These are phyloP conservation scores for Lepus townsendii DNA, from an alignment of 2,797 vertebrate species.

Conservation along the genomic window DNA sequence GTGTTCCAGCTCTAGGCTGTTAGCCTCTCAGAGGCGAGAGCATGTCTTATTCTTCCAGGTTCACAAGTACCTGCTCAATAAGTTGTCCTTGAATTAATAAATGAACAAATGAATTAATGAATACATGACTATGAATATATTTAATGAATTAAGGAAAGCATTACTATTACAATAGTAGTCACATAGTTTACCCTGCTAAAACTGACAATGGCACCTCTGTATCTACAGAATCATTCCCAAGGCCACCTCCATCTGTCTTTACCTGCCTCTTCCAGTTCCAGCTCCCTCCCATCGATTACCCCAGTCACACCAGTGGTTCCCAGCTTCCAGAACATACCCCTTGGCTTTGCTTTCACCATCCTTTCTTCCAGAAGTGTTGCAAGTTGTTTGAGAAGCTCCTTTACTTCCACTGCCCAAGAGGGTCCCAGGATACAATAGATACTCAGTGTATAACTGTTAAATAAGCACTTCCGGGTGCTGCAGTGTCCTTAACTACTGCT, in stretches of 20 bases:
- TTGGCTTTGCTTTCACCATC: background rate
- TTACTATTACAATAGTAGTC: too few relatives aligned
- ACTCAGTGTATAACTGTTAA: background rate
- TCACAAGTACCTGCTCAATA: background rate
- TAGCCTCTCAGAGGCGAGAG: background rate
- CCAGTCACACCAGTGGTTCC: background rate
- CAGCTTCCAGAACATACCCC: background rate
- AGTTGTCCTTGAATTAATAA: slow-evolving; percentile 7
- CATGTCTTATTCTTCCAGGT: background rate
- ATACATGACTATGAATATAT: background rate
- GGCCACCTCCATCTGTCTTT: too few relatives aligned
- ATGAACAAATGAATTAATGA: background rate
- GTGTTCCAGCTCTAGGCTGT: background rate
- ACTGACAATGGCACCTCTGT: background rate
- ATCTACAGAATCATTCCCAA: background rate
- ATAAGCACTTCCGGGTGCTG: background rate
- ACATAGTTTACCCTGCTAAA: background rate
- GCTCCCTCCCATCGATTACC: background rate
- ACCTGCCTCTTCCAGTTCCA: too few relatives aligned
- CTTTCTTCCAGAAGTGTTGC: background rate
- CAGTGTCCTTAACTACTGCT: background rate
- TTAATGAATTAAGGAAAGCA: background rate
- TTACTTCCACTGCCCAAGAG: background rate
- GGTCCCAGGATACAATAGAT: background rate
- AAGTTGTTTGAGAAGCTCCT: background rate